A percentile compares a stretch with the other conserved stretches of the same genome.
phyloP scores from a whole-genome alignment of 2,113 vertebrate species.

The Gobius niger region DNA sequence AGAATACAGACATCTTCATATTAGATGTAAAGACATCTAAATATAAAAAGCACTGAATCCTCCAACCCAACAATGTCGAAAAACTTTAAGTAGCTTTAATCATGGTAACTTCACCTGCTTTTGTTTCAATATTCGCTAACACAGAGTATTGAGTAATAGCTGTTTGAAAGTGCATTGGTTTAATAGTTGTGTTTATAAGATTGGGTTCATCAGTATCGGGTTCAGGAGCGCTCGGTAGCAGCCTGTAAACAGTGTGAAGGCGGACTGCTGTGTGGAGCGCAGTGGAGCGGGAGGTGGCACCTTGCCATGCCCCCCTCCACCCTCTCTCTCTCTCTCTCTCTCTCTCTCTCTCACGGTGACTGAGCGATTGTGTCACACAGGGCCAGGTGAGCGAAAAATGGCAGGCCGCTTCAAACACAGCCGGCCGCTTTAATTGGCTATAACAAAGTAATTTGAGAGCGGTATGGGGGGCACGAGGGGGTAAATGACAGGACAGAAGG shows the following conservation, averaged over 20 bases:
- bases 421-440: slow-evolving; percentile 80
- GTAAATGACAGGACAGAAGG: slow-evolving; percentile 83
- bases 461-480: slow-evolving; percentile 72
- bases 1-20: no score
- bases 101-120: no score
- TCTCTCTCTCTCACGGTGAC: slow-evolving; percentile 59
- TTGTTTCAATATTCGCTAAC: no score
- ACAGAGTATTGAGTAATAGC: no score
- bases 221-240: slow-evolving; percentile 14
- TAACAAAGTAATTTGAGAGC: slow-evolving; percentile 83
- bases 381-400: slow-evolving; percentile 76
- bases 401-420: slow-evolving; percentile 72
- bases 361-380: slow-evolving; percentile 67
- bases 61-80: no score
- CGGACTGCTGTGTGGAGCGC: slow-evolving; percentile 59
- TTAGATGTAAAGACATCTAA: no score
- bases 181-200: neutral
- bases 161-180: no score
- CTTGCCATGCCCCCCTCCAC: slow-evolving; percentile 47
- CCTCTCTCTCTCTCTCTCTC: no score
- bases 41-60: no score
- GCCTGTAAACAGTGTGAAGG: slow-evolving; percentile 34
- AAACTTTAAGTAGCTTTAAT: no score
- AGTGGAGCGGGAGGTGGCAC: slow-evolving; percentile 54
- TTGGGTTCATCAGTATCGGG: no score